Evolutionary conservation across 2,113 vertebrate species (phyloP).

Genomic region (Epinephelus cyanopodus): DNA sequence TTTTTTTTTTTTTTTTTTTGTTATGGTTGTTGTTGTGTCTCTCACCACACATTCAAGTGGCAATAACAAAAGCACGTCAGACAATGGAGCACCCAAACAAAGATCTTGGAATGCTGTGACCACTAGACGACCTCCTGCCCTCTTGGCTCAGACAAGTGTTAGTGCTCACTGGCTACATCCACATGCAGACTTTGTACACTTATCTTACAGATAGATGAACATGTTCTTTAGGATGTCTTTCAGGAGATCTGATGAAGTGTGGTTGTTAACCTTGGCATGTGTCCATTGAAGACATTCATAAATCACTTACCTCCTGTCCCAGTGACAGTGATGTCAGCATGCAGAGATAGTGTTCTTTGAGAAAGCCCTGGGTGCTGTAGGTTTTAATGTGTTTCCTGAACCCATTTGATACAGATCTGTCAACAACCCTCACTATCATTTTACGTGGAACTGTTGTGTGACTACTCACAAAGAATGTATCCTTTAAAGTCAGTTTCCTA

Average conservation of each 20-base stretch:
- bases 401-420: background rate
- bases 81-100: constrained; percentile 61
- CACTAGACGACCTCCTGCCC: background rate
- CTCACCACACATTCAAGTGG: constrained; percentile 17
- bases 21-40: constrained; percentile 11
- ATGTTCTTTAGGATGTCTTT: background rate
- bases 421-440: background rate
- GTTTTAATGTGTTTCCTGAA: constrained; percentile 2
- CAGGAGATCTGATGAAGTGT: too few relatives aligned
- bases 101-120: constrained; percentile 32
- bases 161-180: background rate
- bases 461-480: background rate
- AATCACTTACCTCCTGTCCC: background rate
- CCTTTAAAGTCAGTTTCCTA: background rate
- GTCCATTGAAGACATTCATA: background rate
- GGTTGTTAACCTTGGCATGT: constrained; percentile 29
- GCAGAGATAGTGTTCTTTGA: background rate
- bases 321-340: background rate
- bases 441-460: background rate
- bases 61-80: constrained; percentile 45
- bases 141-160: background rate
- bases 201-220: background rate
- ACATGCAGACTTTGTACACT: background rate
- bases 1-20: constrained; percentile 15
- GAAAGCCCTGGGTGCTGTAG: background rate